These are phyloP conservation scores for Ophiothrix spiculata DNA, from an alignment of 35 echinoderm and acorn worm species.

Conservation along the genomic window DNA sequence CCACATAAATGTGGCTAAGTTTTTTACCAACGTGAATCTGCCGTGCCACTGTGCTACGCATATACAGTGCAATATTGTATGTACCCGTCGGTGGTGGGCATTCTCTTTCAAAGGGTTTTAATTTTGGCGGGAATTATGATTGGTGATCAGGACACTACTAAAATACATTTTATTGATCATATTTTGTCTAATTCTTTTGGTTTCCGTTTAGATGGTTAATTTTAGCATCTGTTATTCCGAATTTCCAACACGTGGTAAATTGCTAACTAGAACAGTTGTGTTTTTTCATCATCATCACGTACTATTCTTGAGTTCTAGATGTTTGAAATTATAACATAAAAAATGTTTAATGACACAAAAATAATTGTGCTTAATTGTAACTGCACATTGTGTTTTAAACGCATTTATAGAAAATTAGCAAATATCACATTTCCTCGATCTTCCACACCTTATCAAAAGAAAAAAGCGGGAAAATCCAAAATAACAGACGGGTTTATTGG, in stretches of 20 bases:
- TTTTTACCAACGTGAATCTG: neutral
- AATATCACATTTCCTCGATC: no score
- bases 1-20: neutral
- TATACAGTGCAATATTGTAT: constrained; percentile 11
- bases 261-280: neutral
- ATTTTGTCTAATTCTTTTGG: neutral
- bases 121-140: neutral
- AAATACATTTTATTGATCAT: neutral
- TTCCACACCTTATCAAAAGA: no score
- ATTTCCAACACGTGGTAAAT: neutral
- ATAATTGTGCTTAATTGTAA: no score
- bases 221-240: neutral
- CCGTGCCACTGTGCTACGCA: constrained; percentile 13
- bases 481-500: no score
- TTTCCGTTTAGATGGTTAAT: neutral
- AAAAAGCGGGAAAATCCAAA: no score
- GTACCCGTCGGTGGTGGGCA: constrained; percentile 1
- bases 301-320: neutral
- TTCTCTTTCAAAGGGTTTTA: neutral
- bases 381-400: no score
- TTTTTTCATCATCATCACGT: neutral
- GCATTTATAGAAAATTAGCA: no score
- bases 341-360: no score
- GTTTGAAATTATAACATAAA: neutral
- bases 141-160: neutral